Evolutionary conservation across 2,888 invertebrate species (phyloP).

Genomic region (Rhaphigaster nebulosa): DNA sequence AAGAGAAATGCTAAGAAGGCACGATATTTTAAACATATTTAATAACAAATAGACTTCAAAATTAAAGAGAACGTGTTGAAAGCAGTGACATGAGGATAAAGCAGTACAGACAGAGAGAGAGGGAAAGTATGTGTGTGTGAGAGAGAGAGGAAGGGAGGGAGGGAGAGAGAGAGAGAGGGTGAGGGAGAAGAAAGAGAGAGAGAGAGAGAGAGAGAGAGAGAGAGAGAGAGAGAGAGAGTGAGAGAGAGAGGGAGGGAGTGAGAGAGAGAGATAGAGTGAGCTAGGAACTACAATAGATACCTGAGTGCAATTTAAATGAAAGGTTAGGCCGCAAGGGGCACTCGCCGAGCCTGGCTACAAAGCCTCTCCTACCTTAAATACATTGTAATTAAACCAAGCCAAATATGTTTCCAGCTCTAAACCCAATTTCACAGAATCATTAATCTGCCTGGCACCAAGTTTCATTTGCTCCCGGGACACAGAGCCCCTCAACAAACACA

Average conservation of each 20-base stretch:
- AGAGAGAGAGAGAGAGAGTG: neutral
- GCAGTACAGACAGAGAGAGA: neutral
- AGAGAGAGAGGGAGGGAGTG: neutral
- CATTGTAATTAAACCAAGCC: conserved; percentile 50
- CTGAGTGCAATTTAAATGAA: conserved; percentile 42
- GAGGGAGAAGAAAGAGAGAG: neutral
- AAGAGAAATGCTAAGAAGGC: no score
- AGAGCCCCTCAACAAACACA: neutral
- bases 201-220: neutral
- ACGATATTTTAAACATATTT: no score
- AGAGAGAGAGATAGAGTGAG: neutral
- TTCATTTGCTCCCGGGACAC: conserved; percentile 5
- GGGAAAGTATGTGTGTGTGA: no score
- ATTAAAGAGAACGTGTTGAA: no score
- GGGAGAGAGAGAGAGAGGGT: no score
- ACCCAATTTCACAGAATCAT: conserved; percentile 31
- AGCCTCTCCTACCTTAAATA: conserved; percentile 38
- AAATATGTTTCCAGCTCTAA: conserved; percentile 52
- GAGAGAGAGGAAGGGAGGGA: no score
- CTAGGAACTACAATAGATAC: neutral
- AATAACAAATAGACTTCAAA: no score
- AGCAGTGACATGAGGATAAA: no score
- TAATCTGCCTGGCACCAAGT: conserved; percentile 33
- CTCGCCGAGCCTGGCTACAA: neutral
- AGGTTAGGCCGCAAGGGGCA: conserved; percentile 33